Evolutionary conservation across 53 echinoderm and acorn worm species (phyloP).

Genomic region (Holothuria leucospilota): DNA sequence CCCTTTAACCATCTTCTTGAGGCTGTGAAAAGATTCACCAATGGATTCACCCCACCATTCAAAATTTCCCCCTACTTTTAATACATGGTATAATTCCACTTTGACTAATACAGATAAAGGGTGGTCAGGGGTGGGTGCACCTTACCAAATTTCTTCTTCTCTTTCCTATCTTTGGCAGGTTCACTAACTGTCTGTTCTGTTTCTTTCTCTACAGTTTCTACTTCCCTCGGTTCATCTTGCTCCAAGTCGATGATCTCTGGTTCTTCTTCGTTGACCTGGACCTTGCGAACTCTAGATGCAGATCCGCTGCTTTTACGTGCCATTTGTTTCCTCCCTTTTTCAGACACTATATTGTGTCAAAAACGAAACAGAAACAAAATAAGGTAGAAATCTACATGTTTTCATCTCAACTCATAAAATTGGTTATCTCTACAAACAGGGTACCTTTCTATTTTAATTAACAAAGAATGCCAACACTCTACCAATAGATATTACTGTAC

Average conservation of each 20-base stretch:
- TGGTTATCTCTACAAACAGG: background rate
- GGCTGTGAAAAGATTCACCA: too few species aligned
- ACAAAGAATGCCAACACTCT: too few species aligned
- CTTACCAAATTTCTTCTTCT: conserved; percentile 38
- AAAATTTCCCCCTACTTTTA: too few species aligned
- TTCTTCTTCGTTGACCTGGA: conserved; percentile 28
- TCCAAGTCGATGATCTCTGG: conserved; percentile 42
- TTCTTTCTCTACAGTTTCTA: conserved; percentile 17
- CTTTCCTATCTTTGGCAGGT: conserved; percentile 38
- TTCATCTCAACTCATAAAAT: background rate
- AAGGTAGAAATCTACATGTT: background rate
- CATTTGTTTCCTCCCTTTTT: conserved; percentile 48
- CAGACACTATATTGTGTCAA: conserved; percentile 4
- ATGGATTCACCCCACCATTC: too few species aligned
- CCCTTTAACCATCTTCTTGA: too few species aligned
- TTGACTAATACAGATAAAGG: too few species aligned
- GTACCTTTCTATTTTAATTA: background rate
- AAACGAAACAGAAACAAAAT: too few species aligned
- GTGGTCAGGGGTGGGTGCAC: too few species aligned
- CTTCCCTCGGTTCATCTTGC: conserved; percentile 36
- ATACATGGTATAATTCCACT: too few species aligned
- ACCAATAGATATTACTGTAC: background rate
- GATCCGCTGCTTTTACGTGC: conserved; percentile 42
- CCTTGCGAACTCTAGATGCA: conserved; percentile 33
- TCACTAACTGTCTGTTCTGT: background rate